Percentiles rank a stretch among this genome's conserved stretches.
These are phyloP conservation scores for Pipistrellus kuhlii DNA, from an alignment of 2,797 vertebrate species.

Conservation along the genomic window DNA sequence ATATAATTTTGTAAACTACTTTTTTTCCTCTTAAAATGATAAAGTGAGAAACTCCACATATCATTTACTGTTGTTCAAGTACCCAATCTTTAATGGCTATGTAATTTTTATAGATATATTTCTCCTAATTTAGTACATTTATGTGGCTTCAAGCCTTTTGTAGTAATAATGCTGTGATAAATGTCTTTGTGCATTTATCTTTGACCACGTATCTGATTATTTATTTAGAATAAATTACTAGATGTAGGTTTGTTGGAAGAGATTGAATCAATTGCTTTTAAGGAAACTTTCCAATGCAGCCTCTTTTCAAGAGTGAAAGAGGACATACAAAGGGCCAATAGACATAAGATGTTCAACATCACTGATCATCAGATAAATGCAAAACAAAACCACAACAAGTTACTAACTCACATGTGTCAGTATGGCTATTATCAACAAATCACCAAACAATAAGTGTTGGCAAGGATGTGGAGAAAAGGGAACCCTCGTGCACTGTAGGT, in stretches of 20 bases:
- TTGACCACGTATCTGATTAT: background rate
- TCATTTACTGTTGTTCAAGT: background rate
- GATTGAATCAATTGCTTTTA: background rate
- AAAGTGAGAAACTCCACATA: background rate
- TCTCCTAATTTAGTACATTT: background rate
- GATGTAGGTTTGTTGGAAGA: background rate
- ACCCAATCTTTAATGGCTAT: background rate
- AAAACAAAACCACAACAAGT: background rate
- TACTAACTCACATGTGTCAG: background rate
- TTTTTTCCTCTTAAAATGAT: constrained; percentile 41
- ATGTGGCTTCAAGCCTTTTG: background rate
- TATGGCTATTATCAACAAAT: background rate
- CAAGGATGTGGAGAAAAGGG: background rate
- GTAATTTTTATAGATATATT: background rate
- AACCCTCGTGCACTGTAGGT: background rate
- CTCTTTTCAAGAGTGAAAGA: background rate
- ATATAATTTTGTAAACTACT: constrained; percentile 26
- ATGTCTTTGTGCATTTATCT: background rate
- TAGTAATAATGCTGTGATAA: background rate
- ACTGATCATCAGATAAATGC: background rate
- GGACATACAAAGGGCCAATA: background rate
- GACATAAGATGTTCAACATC: background rate
- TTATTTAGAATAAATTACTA: constrained; percentile 20
- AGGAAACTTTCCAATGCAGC: background rate
- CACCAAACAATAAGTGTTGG: background rate